Evolutionary conservation across 1,140 invertebrate species (phyloP).

Genomic region (Neodiprion pinetum): DNA sequence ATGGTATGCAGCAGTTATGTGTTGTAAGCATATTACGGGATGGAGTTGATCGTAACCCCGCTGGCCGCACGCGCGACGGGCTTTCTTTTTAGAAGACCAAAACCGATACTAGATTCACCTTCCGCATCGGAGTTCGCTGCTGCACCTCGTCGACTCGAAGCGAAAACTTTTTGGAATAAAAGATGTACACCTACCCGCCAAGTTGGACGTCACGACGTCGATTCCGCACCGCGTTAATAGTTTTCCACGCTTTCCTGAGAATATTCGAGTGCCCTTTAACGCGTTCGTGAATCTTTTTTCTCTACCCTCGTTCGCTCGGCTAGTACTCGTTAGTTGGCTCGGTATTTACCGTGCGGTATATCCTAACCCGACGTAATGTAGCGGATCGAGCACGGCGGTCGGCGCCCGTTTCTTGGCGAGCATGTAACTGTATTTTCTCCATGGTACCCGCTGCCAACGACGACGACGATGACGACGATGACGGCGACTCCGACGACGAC

Average conservation of each 20-base stretch:
- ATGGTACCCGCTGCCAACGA: conserved; percentile 17
- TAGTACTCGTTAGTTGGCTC: conserved; percentile 17
- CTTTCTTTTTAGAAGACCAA: too few relatives aligned
- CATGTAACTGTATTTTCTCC: conserved; percentile 42
- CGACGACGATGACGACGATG: conserved; percentile 27
- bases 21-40: too few relatives aligned
- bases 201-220: not conserved
- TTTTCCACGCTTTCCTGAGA: conserved; percentile 15
- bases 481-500: conserved; percentile 26
- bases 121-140: too few relatives aligned
- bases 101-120: too few relatives aligned
- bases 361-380: conserved; percentile 39
- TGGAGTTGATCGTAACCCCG: too few relatives aligned
- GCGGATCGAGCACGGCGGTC: conserved; percentile 28
- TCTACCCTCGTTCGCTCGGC: not conserved
- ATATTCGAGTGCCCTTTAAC: conserved; percentile 6
- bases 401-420: not conserved
- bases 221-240: conserved; percentile 6
- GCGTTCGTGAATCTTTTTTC: conserved; percentile 15
- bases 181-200: not conserved
- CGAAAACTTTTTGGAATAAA: too few relatives aligned
- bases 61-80: too few relatives aligned
- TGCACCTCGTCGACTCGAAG: too few relatives aligned
- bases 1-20: too few relatives aligned
- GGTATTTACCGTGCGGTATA: conserved; percentile 17